Conservation (phyloP, 1,140 invertebrate genomes). For the Eueides isabella region DNA sequence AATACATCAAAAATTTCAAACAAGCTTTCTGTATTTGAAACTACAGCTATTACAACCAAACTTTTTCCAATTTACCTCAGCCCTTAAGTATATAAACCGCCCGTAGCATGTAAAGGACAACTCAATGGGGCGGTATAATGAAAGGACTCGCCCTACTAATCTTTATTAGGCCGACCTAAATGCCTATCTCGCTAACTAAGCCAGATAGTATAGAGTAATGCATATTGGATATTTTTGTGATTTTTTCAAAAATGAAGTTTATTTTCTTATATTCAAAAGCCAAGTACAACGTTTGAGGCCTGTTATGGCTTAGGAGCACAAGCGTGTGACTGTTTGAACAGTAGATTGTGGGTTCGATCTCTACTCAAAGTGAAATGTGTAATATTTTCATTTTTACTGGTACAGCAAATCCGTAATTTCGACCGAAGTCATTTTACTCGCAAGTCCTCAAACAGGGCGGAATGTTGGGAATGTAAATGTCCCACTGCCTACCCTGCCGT, state of each 20-base stretch:
- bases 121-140: constrained; percentile 24
- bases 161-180: constrained; percentile 24
- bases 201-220: neutral
- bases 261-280: neutral
- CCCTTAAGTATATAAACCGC: neutral
- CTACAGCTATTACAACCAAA: neutral
- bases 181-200: constrained; percentile 14
- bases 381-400: no score
- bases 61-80: neutral
- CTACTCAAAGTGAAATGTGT: no score
- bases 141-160: constrained; percentile 23
- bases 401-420: no score
- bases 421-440: no score
- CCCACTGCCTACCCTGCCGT: no score
- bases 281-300: no score
- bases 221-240: constrained; percentile 1
- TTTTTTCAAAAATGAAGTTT: neutral
- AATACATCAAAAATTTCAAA: neutral
- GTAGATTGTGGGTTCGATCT: no score
- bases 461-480: no score
- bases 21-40: neutral
- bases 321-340: no score
- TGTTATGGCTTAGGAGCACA: no score
- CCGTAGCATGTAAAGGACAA: constrained; percentile 17
- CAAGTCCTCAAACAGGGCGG: no score